phyloP scores from a whole-genome alignment of 2,797 vertebrate genomes.

The Uromys caudimaculatus region DNA sequence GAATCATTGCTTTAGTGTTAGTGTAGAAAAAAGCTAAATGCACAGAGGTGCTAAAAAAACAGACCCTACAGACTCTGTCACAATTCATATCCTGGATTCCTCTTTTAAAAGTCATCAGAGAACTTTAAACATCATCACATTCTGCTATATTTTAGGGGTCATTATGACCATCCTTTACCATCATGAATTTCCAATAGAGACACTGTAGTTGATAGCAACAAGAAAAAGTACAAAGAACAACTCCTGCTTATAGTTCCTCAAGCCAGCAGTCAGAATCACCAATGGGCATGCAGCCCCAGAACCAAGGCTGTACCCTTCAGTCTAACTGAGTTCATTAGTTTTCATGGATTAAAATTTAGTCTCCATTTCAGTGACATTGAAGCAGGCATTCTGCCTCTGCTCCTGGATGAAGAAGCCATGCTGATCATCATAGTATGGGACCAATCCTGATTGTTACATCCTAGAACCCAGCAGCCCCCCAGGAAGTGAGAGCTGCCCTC shows the following conservation, averaged over 20 bases:
- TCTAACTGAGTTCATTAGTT: fast-evolving
- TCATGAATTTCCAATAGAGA: not conserved
- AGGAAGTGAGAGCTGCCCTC: not conserved
- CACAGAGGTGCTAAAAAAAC: fast-evolving
- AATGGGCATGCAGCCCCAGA: not conserved
- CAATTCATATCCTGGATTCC: fast-evolving
- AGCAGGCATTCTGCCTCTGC: not conserved
- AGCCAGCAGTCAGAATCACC: fast-evolving
- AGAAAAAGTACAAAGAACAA: not conserved
- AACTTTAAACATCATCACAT: not conserved
- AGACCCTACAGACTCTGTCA: too few relatives aligned
- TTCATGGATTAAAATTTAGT: not conserved
- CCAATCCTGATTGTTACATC: not conserved
- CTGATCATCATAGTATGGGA: too few relatives aligned
- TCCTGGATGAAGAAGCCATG: not conserved
- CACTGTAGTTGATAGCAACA: too few relatives aligned
- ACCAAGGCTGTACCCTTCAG: too few relatives aligned
- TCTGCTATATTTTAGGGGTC: not conserved
- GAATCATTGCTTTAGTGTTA: not conserved
- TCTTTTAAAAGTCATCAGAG: not conserved
- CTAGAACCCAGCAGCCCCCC: fast-evolving
- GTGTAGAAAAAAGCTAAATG: not conserved
- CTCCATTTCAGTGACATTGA: not conserved
- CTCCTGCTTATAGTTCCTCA: fast-evolving
- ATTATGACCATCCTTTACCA: not conserved